Evolutionary conservation across 2,113 vertebrate species (phyloP).

Genomic region (Sterrhoptilus dennistouni): DNA sequence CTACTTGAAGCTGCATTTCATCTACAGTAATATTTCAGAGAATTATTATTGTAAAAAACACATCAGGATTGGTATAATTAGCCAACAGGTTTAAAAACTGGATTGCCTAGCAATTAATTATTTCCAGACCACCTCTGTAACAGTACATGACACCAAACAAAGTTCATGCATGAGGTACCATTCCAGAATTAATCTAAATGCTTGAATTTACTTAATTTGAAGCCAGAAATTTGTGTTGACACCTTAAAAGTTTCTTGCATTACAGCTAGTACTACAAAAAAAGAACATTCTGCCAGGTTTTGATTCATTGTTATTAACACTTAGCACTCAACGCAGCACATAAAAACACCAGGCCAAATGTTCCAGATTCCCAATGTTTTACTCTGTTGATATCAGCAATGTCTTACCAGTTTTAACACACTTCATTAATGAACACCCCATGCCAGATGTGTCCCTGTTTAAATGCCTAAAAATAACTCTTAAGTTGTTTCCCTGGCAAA

Average conservation of each 20-base stretch:
- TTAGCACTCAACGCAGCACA: neutral
- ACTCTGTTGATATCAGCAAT: constrained; percentile 9
- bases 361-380: neutral
- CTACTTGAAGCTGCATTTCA: neutral
- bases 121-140: neutral
- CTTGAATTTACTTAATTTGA: neutral
- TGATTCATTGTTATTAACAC: constrained; percentile 29
- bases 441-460: constrained; percentile 60
- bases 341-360: constrained; percentile 27
- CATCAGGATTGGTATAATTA: neutral
- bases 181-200: neutral
- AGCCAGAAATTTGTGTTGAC: neutral
- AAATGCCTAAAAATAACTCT: constrained; percentile 60
- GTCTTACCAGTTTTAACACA: constrained; percentile 53
- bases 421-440: constrained; percentile 53
- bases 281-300: neutral
- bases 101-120: neutral
- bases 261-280: neutral
- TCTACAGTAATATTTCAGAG: neutral
- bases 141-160: neutral
- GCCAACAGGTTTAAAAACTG: neutral
- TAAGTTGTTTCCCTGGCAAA: constrained; percentile 50
- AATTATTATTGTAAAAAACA: neutral
- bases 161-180: neutral
- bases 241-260: neutral